Conservation (phyloP, 1,140 invertebrate genomes). For the Zaprionus gabonicus region DNA sequence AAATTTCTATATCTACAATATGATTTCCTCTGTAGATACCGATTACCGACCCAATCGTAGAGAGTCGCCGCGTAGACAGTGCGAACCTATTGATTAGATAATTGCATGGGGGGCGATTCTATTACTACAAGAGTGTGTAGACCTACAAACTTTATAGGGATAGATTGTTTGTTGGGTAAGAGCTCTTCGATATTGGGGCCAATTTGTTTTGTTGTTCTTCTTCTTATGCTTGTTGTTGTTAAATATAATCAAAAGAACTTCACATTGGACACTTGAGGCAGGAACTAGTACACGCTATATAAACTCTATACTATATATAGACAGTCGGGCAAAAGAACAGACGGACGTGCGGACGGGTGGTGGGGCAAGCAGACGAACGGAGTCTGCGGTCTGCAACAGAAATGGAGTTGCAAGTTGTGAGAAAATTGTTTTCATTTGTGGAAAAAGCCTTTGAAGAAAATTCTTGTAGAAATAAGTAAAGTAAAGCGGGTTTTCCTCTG, state of each 20-base stretch:
- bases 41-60: slow-evolving; percentile 26
- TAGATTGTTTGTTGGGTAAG: slow-evolving; percentile 29
- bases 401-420: slow-evolving; percentile 55
- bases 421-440: slow-evolving; percentile 48
- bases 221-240: slow-evolving; percentile 5
- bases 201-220: slow-evolving; percentile 29
- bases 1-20: slow-evolving; percentile 32
- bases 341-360: neutral
- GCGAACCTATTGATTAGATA: slow-evolving; percentile 80
- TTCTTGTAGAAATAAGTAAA: slow-evolving; percentile 42
- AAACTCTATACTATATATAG: slow-evolving; percentile 66
- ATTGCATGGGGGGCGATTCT: slow-evolving; percentile 48
- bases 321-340: slow-evolving; percentile 4
- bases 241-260: slow-evolving; percentile 70
- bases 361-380: neutral
- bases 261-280: slow-evolving; percentile 64
- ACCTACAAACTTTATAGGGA: slow-evolving; percentile 21
- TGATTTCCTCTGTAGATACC: slow-evolving; percentile 74
- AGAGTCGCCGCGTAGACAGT: slow-evolving; percentile 53
- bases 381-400: slow-evolving; percentile 19
- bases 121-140: neutral
- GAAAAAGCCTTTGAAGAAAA: slow-evolving; percentile 70
- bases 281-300: slow-evolving; percentile 22
- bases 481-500: slow-evolving; percentile 46
- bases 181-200: slow-evolving; percentile 59